These are phyloP conservation scores for Epicampocera succincta DNA, from an alignment of 2,888 invertebrate genomes.

Conservation along the genomic window DNA sequence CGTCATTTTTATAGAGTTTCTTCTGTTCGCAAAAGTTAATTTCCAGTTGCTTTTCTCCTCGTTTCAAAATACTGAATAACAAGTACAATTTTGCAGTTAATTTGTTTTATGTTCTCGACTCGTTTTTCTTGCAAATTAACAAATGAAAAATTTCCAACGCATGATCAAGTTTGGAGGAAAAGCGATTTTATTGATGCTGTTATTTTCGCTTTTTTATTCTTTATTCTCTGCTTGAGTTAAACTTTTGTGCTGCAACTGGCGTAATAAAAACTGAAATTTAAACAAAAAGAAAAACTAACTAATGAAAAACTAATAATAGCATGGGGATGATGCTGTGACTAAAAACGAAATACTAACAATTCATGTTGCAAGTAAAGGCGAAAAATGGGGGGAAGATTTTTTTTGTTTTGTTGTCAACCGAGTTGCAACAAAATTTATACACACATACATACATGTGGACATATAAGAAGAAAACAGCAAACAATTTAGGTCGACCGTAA, in stretches of 20 bases:
- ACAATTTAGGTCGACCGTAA: conserved; percentile 76
- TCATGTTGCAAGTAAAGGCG: conserved; percentile 14
- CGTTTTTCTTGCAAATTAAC: conserved; percentile 34
- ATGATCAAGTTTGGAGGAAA: conserved; percentile 47
- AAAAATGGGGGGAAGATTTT: conserved; percentile 15
- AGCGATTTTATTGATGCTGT: conserved; percentile 18
- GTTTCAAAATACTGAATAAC: not conserved
- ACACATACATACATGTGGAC: too few relatives aligned
- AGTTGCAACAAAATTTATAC: conserved; percentile 65
- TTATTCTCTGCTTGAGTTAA: conserved; percentile 22
- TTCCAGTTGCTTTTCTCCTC: not conserved
- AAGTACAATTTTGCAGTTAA: conserved; percentile 5
- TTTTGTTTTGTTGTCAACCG: conserved; percentile 5
- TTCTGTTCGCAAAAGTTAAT: too few relatives aligned
- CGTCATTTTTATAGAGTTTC: too few relatives aligned
- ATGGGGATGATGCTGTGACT: conserved; percentile 39
- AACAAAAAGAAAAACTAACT: conserved; percentile 16
- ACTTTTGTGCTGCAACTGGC: conserved; percentile 9
- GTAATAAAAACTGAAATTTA: conserved; percentile 11
- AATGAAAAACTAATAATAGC: conserved; percentile 59
- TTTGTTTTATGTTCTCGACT: conserved; percentile 15
- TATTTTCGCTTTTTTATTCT: conserved; percentile 4
- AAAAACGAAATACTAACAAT: conserved; percentile 48
- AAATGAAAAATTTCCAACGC: conserved; percentile 42
- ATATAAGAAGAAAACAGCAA: conserved; percentile 69